These are phyloP conservation scores for Sphinx pinastri DNA, from an alignment of 2,888 invertebrate species.

Conservation along the genomic window DNA sequence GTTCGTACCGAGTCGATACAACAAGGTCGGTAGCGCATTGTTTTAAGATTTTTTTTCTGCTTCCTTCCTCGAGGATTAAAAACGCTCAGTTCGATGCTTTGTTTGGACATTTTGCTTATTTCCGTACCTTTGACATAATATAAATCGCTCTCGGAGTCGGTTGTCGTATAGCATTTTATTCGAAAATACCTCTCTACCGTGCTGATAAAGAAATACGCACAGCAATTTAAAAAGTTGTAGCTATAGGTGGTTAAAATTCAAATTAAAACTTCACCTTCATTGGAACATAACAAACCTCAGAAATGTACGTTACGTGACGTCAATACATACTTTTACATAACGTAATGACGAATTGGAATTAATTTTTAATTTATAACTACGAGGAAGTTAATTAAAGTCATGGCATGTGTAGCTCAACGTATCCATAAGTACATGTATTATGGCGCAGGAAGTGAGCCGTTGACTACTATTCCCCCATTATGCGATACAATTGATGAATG, in stretches of 20 bases:
- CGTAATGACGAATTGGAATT: slow-evolving; percentile 4
- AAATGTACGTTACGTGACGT: slow-evolving; percentile 7
- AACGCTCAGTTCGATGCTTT: slow-evolving; percentile 7
- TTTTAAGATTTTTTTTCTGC: slow-evolving; percentile 35
- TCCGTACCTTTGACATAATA: not conserved
- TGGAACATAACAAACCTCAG: not conserved
- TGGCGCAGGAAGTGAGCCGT: slow-evolving; percentile 67
- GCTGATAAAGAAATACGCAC: not conserved
- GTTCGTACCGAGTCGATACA: slow-evolving; percentile 34
- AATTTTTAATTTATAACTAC: slow-evolving; percentile 18
- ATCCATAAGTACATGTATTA: slow-evolving; percentile 22
- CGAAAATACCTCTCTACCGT: not conserved
- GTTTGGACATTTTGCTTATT: not conserved
- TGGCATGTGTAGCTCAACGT: slow-evolving; percentile 16
- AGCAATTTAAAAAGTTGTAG: not conserved
- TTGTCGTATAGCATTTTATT: not conserved
- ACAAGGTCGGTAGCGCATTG: slow-evolving; percentile 37
- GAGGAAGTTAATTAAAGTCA: slow-evolving; percentile 27
- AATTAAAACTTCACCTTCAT: not conserved
- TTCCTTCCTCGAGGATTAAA: slow-evolving; percentile 37
- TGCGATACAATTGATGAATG: slow-evolving; percentile 77
- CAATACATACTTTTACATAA: slow-evolving; percentile 9
- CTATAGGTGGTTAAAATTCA: not conserved
- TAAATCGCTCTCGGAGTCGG: not conserved
- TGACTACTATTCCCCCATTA: slow-evolving; percentile 73